These are phyloP conservation scores for Magallana angulata DNA, from an alignment of 1,140 invertebrate species.

Conservation along the genomic window DNA sequence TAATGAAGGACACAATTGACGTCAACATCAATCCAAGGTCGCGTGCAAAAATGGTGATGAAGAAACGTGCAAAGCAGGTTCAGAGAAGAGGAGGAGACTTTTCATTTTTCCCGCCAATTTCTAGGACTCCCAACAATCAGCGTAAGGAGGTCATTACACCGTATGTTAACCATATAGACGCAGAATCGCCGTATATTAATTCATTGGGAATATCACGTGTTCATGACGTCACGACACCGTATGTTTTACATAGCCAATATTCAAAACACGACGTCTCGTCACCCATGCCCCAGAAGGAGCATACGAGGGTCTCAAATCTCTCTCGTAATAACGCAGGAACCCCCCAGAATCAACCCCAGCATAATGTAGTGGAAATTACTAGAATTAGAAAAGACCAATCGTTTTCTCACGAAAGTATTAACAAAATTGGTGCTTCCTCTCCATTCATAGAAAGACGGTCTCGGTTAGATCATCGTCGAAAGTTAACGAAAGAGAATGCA, in stretches of 20 bases:
- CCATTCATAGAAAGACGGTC: slow-evolving; percentile 59
- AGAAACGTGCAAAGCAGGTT: slow-evolving; percentile 53
- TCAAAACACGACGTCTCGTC: slow-evolving; percentile 54
- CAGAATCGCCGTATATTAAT: slow-evolving; percentile 46
- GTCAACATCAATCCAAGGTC: slow-evolving; percentile 56
- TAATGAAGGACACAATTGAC: slow-evolving; percentile 57
- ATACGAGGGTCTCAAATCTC: slow-evolving; percentile 40
- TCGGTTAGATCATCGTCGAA: slow-evolving; percentile 50
- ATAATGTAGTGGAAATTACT: slow-evolving; percentile 57
- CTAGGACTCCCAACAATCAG: slow-evolving; percentile 48
- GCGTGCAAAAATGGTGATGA: slow-evolving; percentile 65
- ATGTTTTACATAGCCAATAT: slow-evolving; percentile 58
- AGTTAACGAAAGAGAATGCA: slow-evolving; percentile 30
- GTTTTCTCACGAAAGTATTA: slow-evolving; percentile 54
- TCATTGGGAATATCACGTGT: slow-evolving; percentile 53
- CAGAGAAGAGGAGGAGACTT: slow-evolving; percentile 45
- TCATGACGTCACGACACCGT: slow-evolving; percentile 63
- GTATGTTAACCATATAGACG: slow-evolving; percentile 57
- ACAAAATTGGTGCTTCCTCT: slow-evolving; percentile 57
- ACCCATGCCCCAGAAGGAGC: slow-evolving; percentile 47
- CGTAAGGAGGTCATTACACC: slow-evolving; percentile 60
- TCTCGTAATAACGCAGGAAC: slow-evolving; percentile 50
- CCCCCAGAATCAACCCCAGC: slow-evolving; percentile 1
- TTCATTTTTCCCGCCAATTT: slow-evolving; percentile 61
- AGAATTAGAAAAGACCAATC: slow-evolving; percentile 54